Conservation (phyloP, 2,888 invertebrate genomes). For the Lissonota sp. region DNA sequence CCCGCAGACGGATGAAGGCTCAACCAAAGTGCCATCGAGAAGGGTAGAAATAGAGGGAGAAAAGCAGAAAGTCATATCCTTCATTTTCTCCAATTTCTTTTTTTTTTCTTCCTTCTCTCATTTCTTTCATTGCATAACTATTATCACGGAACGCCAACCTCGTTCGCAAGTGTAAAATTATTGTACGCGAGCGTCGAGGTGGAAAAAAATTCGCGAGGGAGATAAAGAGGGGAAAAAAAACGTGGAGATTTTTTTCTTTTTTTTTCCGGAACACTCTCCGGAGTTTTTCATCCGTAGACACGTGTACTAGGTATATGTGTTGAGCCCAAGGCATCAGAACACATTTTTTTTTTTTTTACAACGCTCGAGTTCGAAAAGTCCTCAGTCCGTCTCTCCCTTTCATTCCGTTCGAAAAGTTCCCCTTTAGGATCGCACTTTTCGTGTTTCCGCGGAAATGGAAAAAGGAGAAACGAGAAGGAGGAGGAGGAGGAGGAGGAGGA, state of each 20-base stretch:
- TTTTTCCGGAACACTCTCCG: constrained; percentile 9
- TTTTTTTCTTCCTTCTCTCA: neutral
- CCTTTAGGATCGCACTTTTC: constrained; percentile 41
- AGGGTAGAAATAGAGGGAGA: constrained; percentile 1
- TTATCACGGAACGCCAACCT: constrained; percentile 43
- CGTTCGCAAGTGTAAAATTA: constrained; percentile 32
- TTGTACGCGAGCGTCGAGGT: constrained; percentile 32
- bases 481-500: neutral
- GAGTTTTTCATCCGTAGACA: neutral
- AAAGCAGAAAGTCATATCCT: constrained; percentile 5
- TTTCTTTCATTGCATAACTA: constrained; percentile 20
- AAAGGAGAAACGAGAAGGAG: neutral
- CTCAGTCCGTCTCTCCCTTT: constrained; percentile 36
- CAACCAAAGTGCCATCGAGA: neutral
- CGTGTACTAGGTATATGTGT: neutral
- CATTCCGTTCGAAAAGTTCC: constrained; percentile 36
- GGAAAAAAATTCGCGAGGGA: neutral
- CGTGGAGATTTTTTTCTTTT: constrained; percentile 3
- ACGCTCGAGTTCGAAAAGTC: constrained; percentile 46
- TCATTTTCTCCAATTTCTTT: neutral
- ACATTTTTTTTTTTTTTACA: constrained; percentile 49
- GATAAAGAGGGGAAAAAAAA: constrained; percentile 2
- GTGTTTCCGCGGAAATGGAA: constrained; percentile 30
- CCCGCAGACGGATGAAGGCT: constrained; percentile 38
- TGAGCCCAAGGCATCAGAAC: constrained; percentile 6